Base-by-base conservation (phyloP, 2,113 vertebrate genomes). In the Myanophis thanlyinensis region DNA sequence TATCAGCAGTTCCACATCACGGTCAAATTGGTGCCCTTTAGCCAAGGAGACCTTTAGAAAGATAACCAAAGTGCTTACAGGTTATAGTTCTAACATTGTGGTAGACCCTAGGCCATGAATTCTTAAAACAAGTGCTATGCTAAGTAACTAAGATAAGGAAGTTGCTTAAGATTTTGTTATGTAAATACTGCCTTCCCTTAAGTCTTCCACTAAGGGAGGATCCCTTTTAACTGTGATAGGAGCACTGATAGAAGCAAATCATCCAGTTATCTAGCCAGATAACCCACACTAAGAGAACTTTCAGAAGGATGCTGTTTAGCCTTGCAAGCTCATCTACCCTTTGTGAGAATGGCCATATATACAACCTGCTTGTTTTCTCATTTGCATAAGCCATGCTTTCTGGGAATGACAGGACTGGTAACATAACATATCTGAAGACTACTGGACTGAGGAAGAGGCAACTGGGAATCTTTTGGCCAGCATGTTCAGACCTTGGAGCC, bases 1-100 rank as follows among this genome's bases (percentile, higher is more conserved):
- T 62, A 98, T 94, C 94, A 99, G 94, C 47, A 99, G 93, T 54
- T 98, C 97, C 84, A 99, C 96, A 35, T 98, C 97, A 49, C 96
- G 93, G 88, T 98, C 98, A 97, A 98, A 98, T 91, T 97, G 97
- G 95, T 98, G 97, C 73, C 97, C 98, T 92, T 97, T 95, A 62
- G 97, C 95, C 97, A 98, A 94, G 59, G 97, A 97, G 18, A 98
- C 95, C 98, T 98, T 91, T 30, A 22, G 86, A n/a, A 88, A 44
- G 52, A 56, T 22, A 53, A 88, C n/a, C n/a, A 53, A 88, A 88
- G 20, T 54, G 15, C 4, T 44, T 56, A 35, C 35, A 92, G 35
- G 18, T 80, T 54, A 90, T 35, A 92, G 97, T 93, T 27, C 98
- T 97, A 11, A 98, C 97, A 67, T 95, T 95, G 35, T 98, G 98